phyloP scores from a whole-genome alignment of 1,140 invertebrate genomes.

The Leguminivora glycinivorella region DNA sequence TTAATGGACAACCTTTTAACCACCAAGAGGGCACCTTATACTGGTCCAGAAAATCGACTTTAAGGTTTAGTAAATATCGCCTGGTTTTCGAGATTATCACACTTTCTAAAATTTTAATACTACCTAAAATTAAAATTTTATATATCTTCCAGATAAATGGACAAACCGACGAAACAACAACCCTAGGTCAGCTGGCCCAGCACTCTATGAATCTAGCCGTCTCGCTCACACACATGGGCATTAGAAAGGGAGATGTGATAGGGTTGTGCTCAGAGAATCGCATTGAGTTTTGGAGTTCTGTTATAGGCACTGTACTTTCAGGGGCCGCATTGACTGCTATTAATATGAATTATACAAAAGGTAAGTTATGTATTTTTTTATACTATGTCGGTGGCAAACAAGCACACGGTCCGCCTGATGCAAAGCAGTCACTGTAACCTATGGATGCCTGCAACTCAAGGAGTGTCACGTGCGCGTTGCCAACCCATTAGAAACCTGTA shows the following conservation, averaged over 20 bases:
- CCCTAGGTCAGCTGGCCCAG: constrained; percentile 50
- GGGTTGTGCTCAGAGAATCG: constrained; percentile 56
- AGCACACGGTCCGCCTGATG: too few relatives aligned
- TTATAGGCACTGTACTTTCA: constrained; percentile 45
- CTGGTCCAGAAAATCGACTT: too few relatives aligned
- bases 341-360: constrained; percentile 51
- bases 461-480: too few relatives aligned
- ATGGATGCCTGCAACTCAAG: too few relatives aligned
- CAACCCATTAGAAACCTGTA: too few relatives aligned
- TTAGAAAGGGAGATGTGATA: constrained; percentile 56
- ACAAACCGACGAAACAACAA: constrained; percentile 44
- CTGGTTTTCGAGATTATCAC: too few relatives aligned
- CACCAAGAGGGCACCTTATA: too few relatives aligned
- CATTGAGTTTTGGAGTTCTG: constrained; percentile 51
- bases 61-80: too few relatives aligned
- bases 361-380: constrained; percentile 32
- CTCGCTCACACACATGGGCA: constrained; percentile 52
- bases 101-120: too few relatives aligned
- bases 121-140: too few relatives aligned
- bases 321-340: constrained; percentile 53
- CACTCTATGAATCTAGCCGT: constrained; percentile 58
- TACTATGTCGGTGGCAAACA: neutral
- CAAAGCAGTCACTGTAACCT: too few relatives aligned
- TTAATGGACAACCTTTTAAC: too few relatives aligned
- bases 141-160: constrained; percentile 53